phyloP scores from a whole-genome alignment of 2,797 vertebrate species.

The Lycodopsis pacificus region DNA sequence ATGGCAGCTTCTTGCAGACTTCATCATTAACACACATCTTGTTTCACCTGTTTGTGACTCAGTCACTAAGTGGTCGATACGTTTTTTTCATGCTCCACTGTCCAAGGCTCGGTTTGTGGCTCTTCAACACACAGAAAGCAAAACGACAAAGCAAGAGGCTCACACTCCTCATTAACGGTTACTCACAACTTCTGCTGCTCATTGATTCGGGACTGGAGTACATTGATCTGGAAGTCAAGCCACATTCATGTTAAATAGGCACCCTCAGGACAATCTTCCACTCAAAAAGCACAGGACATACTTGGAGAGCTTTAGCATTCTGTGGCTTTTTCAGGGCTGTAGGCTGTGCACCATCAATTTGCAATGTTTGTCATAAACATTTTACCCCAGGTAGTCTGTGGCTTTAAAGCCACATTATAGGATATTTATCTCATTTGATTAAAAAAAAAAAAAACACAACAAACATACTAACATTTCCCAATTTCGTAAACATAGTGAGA shows the following conservation, averaged over 20 bases:
- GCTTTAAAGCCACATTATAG: background rate
- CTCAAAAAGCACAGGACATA: background rate
- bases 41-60: slow-evolving; percentile 29
- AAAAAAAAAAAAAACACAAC: background rate
- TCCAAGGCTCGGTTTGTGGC: slow-evolving; percentile 21
- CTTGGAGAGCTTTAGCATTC: background rate
- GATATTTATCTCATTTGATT: background rate
- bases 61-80: no score
- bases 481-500: background rate
- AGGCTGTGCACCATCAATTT: background rate
- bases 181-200: slow-evolving; percentile 84
- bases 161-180: slow-evolving; percentile 57
- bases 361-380: background rate
- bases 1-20: background rate
- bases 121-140: slow-evolving; percentile 51
- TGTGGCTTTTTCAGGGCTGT: slow-evolving; percentile 5
- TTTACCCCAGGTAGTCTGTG: background rate
- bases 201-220: slow-evolving; percentile 77
- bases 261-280: slow-evolving; percentile 29
- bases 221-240: slow-evolving; percentile 79
- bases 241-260: slow-evolving; percentile 70
- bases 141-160: slow-evolving; percentile 62
- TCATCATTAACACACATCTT: background rate
- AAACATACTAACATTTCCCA: background rate
- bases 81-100: slow-evolving; percentile 19